A percentile compares a stretch with the other conserved stretches of the same genome.
Conservation (phyloP, 2,797 vertebrate species). For the Esox masquinongy region DNA sequence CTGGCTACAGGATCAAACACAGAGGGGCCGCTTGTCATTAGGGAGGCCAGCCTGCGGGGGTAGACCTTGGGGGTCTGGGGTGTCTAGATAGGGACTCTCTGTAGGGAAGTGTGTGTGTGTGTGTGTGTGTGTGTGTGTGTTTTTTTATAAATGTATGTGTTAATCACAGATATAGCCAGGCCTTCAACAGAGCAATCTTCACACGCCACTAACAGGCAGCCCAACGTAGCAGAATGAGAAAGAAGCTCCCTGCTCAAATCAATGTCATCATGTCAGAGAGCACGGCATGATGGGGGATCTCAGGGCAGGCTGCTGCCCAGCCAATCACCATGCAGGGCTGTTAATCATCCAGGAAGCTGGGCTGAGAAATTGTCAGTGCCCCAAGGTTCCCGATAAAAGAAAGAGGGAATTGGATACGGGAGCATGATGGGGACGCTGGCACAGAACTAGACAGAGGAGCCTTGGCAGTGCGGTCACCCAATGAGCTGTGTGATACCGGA, state of each 20-base stretch:
- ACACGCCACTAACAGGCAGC: constrained; percentile 22
- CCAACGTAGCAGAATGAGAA: constrained; percentile 31
- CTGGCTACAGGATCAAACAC: constrained; percentile 74
- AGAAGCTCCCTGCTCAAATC: constrained; percentile 38
- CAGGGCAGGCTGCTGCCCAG: constrained; percentile 12
- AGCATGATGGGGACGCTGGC: constrained; percentile 22
- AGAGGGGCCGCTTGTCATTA: constrained; percentile 72
- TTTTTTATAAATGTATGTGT: constrained; percentile 31
- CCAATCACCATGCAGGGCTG: constrained; percentile 31
- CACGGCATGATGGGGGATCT: constrained; percentile 32
- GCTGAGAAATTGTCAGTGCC: constrained; percentile 49
- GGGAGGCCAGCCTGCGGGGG: constrained; percentile 55
- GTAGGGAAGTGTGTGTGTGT: constrained; percentile 20
- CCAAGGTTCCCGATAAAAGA: constrained; percentile 33
- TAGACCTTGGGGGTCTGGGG: constrained; percentile 34
- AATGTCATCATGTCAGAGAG: constrained; percentile 33
- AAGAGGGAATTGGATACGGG: constrained; percentile 31
- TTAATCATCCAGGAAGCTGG: constrained; percentile 48
- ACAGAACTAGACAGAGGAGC: not conserved
- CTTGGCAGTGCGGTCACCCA: not conserved
- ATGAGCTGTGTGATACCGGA: not conserved
- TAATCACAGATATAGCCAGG: not conserved
- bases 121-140: constrained; percentile 7
- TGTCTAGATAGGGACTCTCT: constrained; percentile 58
- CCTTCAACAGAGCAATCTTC: constrained; percentile 18